Evolutionary conservation across 2,797 vertebrate genomes (phyloP).

Genomic region (Thaleichthys pacificus): DNA sequence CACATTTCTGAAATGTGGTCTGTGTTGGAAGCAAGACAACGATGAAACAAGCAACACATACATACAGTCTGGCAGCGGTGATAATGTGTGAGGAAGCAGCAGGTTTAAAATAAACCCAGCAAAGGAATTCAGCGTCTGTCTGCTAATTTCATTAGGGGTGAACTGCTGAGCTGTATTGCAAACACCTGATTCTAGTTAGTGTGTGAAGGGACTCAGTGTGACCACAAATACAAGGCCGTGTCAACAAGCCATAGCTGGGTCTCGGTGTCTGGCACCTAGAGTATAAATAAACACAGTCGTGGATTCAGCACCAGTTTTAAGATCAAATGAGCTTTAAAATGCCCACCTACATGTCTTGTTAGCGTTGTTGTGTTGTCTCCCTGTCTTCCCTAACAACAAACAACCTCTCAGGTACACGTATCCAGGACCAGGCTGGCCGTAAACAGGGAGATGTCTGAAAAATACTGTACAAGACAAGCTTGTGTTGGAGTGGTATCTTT

Average conservation of each 20-base stretch:
- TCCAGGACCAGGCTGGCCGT: too few relatives aligned
- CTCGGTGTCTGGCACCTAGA: not conserved
- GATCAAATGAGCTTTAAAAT: too few relatives aligned
- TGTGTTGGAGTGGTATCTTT: too few relatives aligned
- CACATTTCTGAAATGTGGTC: not conserved
- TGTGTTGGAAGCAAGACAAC: conserved; percentile 50
- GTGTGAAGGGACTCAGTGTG: not conserved
- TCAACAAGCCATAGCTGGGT: not conserved
- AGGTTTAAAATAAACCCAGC: conserved; percentile 9
- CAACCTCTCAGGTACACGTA: too few relatives aligned
- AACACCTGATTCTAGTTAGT: conserved; percentile 17
- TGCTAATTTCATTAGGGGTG: conserved; percentile 20
- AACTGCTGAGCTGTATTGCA: not conserved
- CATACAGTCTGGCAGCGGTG: not conserved
- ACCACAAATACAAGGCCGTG: not conserved
- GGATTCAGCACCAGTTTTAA: too few relatives aligned
- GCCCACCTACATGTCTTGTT: too few relatives aligned
- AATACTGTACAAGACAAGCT: too few relatives aligned
- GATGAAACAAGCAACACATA: conserved; percentile 10
- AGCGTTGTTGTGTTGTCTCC: too few relatives aligned
- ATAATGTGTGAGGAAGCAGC: not conserved
- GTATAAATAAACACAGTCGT: too few relatives aligned
- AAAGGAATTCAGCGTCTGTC: conserved; percentile 9
- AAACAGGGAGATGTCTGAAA: too few relatives aligned
- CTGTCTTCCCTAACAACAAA: too few relatives aligned